Percentiles rank a stretch among this genome's conserved stretches.
These are phyloP conservation scores for Caenorhabditis macrosperma DNA, from an alignment of 2,888 invertebrate species.

Conservation along the genomic window DNA sequence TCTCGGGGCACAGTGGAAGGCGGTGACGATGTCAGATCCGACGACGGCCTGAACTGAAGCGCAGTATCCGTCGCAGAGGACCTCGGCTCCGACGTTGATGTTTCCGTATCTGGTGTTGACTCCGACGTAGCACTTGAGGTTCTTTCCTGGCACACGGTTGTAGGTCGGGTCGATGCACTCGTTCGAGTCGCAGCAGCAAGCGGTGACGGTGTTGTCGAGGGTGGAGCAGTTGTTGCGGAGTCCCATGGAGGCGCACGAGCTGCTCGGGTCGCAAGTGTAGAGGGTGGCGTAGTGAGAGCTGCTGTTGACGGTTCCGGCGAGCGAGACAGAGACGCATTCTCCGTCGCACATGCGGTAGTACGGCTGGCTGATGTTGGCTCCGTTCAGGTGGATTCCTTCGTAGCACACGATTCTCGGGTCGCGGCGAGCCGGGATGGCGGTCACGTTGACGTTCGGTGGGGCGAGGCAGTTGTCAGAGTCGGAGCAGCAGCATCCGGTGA, in stretches of 20 bases:
- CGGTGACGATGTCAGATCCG: constrained; percentile 41
- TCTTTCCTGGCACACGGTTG: constrained; percentile 61
- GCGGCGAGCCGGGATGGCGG: constrained; percentile 50
- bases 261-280: constrained; percentile 67
- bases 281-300: constrained; percentile 49
- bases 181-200: constrained; percentile 68
- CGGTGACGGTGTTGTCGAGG: constrained; percentile 57
- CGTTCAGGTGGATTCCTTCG: constrained; percentile 65
- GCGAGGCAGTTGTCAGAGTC: constrained; percentile 63
- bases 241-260: constrained; percentile 60
- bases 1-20: constrained; percentile 66
- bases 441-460: constrained; percentile 60
- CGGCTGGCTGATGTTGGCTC: constrained; percentile 43
- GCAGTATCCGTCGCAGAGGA: constrained; percentile 65
- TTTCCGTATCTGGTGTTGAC: constrained; percentile 34
- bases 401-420: constrained; percentile 67
- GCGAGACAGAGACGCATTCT: constrained; percentile 63
- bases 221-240: constrained; percentile 64
- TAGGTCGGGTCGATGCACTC: constrained; percentile 67
- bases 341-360: constrained; percentile 65
- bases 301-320: constrained; percentile 58
- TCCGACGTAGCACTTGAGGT: constrained; percentile 66
- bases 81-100: constrained; percentile 47
- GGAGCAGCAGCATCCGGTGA: constrained; percentile 66
- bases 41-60: constrained; percentile 50